Conservation (phyloP, 2,888 invertebrate genomes). For the Drosophila ezoana region DNA sequence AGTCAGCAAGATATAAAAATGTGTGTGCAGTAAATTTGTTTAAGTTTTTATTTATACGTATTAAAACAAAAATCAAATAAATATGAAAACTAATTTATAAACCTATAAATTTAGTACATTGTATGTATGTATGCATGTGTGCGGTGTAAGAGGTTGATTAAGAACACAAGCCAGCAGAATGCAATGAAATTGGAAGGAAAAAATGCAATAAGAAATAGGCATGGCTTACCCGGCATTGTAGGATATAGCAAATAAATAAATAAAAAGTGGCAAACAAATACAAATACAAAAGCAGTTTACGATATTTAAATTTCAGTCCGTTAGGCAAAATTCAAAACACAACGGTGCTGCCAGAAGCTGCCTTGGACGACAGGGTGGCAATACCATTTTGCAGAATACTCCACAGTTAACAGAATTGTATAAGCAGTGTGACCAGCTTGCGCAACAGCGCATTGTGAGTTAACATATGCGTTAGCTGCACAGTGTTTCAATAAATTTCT, state of each 20-base stretch:
- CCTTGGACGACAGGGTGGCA: neutral
- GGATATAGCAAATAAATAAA: slow-evolving; percentile 53
- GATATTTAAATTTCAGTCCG: slow-evolving; percentile 33
- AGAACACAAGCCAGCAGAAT: slow-evolving; percentile 40
- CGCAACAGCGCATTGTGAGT: slow-evolving; percentile 18
- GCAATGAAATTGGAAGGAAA: slow-evolving; percentile 17
- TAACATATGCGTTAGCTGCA: slow-evolving; percentile 2
- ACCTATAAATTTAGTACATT: slow-evolving; percentile 53
- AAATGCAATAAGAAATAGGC: slow-evolving; percentile 52
- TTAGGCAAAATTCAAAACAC: neutral
- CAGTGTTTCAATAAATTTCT: slow-evolving; percentile 5
- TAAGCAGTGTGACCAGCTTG: slow-evolving; percentile 26
- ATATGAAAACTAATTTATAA: slow-evolving; percentile 54
- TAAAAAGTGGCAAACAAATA: slow-evolving; percentile 38
- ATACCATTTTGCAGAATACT: slow-evolving; percentile 26
- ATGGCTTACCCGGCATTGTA: slow-evolving; percentile 63
- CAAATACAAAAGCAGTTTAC: neutral
- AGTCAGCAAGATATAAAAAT: slow-evolving; percentile 72
- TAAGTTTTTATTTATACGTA: slow-evolving; percentile 82
- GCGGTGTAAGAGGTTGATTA: slow-evolving; percentile 64
- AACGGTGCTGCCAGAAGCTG: slow-evolving; percentile 42
- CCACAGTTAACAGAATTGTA: slow-evolving; percentile 22
- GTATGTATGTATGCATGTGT: slow-evolving; percentile 60
- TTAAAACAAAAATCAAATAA: slow-evolving; percentile 59
- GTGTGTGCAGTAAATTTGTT: slow-evolving; percentile 77